Conservation (phyloP, 2,797 vertebrate genomes). For the Carapus acus region DNA sequence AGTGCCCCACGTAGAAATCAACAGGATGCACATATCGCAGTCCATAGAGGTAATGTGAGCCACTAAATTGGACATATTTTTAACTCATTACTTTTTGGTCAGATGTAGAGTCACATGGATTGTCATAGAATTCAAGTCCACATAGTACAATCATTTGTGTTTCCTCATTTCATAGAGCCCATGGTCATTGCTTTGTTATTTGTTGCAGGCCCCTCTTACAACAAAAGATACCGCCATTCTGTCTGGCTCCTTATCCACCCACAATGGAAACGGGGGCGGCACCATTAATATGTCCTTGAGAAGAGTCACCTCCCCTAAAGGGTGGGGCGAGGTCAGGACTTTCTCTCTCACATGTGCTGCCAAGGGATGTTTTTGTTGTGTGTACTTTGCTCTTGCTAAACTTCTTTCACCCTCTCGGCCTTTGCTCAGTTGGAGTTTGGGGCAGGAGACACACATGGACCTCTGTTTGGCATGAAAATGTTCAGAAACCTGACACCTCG, state of each 20-base stretch:
- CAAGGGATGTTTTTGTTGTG: neutral
- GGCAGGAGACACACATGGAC: slow-evolving; percentile 92
- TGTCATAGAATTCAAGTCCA: too few relatives aligned
- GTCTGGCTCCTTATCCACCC: slow-evolving; percentile 95
- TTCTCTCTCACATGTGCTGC: slow-evolving; percentile 10
- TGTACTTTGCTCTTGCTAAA: neutral
- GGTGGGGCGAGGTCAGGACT: slow-evolving; percentile 90
- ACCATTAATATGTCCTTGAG: slow-evolving; percentile 87
- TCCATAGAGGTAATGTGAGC: slow-evolving; percentile 85
- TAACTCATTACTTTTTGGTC: neutral
- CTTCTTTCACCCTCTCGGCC: neutral
- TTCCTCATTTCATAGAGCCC: neutral
- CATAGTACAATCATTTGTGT: too few relatives aligned
- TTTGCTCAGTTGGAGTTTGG: slow-evolving; percentile 85
- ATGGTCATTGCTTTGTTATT: too few relatives aligned
- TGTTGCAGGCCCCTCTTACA: slow-evolving; percentile 87
- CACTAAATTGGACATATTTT: neutral
- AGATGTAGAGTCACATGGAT: neutral
- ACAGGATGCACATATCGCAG: slow-evolving; percentile 99
- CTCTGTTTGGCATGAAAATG: slow-evolving; percentile 89
- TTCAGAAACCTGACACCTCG: slow-evolving; percentile 92
- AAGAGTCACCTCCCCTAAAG: slow-evolving; percentile 88
- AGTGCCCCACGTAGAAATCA: slow-evolving; percentile 92
- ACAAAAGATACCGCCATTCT: slow-evolving; percentile 90
- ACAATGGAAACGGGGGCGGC: slow-evolving; percentile 95